Evolutionary conservation across 2,113 vertebrate species (phyloP).

Genomic region (Burhinus bistriatus): DNA sequence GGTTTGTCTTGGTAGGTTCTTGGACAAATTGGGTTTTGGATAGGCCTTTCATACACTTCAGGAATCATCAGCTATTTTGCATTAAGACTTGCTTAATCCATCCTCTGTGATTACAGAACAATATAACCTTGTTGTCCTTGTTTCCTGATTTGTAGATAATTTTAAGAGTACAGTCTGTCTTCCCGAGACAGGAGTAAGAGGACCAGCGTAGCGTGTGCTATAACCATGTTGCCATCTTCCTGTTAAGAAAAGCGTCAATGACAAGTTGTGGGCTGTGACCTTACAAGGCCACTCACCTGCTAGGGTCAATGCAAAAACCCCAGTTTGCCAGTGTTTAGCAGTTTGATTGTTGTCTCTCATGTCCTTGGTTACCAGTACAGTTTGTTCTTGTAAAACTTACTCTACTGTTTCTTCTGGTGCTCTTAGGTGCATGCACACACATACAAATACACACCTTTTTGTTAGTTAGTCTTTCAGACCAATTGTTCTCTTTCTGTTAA

Average conservation of each 20-base stretch:
- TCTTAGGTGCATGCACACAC: background rate
- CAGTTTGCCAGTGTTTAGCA: background rate
- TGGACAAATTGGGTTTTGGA: background rate
- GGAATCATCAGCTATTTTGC: background rate
- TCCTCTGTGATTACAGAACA: background rate
- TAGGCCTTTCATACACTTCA: background rate
- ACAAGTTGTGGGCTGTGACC: background rate
- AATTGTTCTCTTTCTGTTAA: background rate
- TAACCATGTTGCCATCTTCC: background rate
- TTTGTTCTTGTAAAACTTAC: background rate
- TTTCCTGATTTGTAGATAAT: background rate
- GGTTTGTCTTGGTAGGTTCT: background rate
- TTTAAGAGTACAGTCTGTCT: background rate
- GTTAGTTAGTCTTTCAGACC: background rate
- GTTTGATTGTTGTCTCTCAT: background rate
- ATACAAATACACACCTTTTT: background rate
- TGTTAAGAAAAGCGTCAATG: background rate
- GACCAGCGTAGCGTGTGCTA: background rate
- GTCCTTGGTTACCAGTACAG: background rate
- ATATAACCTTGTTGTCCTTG: background rate
- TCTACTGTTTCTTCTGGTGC: background rate
- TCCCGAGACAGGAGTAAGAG: background rate
- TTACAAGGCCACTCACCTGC: background rate
- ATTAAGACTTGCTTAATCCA: accelerated
- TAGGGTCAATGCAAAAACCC: background rate